These are phyloP conservation scores for Erannis defoliaria DNA, from an alignment of 2,888 invertebrate species.

Conservation along the genomic window DNA sequence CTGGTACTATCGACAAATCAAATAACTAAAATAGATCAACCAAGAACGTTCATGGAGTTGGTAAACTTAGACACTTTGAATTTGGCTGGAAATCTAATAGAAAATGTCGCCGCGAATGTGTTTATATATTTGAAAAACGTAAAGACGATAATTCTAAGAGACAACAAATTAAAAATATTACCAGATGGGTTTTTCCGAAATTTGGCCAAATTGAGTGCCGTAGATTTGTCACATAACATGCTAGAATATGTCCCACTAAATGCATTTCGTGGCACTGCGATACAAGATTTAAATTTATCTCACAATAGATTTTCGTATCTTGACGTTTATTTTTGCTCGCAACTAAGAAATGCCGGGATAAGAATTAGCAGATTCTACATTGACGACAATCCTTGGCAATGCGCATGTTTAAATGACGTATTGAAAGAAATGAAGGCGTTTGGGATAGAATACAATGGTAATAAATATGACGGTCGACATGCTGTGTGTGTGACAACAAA, in stretches of 20 bases:
- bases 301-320: conserved; percentile 70
- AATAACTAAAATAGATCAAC: conserved; percentile 55
- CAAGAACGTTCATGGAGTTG: conserved; percentile 55
- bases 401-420: conserved; percentile 68
- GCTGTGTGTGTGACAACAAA: conserved; percentile 66
- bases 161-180: conserved; percentile 62
- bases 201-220: conserved; percentile 55
- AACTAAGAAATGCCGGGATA: conserved; percentile 66
- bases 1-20: conserved; percentile 64
- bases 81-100: conserved; percentile 63
- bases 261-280: conserved; percentile 63
- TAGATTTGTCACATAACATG: conserved; percentile 67
- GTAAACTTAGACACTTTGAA: conserved; percentile 63
- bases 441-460: conserved; percentile 61
- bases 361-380: conserved; percentile 66
- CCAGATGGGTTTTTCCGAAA: conserved; percentile 64
- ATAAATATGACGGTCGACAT: conserved; percentile 61
- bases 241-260: conserved; percentile 64
- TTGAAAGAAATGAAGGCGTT: conserved; percentile 65
- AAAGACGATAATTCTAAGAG: conserved; percentile 58
- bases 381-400: conserved; percentile 76
- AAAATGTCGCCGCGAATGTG: conserved; percentile 56
- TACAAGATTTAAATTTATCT: conserved; percentile 67
- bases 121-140: conserved; percentile 64
- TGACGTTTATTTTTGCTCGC: conserved; percentile 68